These are phyloP conservation scores for Ophthalmotilapia sp. DNA, from an alignment of 2,113 vertebrate genomes.

Conservation along the genomic window DNA sequence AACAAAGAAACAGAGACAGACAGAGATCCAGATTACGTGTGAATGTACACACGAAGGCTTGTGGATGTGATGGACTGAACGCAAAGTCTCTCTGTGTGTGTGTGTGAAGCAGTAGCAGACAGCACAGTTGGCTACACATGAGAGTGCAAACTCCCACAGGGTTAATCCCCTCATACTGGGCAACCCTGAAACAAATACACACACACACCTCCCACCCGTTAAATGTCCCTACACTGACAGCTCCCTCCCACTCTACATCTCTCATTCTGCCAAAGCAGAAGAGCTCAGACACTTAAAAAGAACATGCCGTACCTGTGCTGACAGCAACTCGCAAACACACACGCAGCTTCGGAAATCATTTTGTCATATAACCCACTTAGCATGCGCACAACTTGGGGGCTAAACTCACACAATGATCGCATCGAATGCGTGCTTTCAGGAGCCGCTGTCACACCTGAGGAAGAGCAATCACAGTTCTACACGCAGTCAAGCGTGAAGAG, in stretches of 20 bases:
- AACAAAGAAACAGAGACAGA: not conserved
- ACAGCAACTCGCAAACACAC: constrained; percentile 16
- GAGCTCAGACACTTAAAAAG: constrained; percentile 21
- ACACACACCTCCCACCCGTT: constrained; percentile 13
- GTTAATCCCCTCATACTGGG: constrained; percentile 34
- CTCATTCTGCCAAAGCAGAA: constrained; percentile 5
- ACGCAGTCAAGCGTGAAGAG: not conserved
- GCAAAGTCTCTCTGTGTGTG: not conserved
- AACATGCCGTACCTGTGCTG: constrained; percentile 46
- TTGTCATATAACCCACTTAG: not conserved
- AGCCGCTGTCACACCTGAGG: constrained; percentile 2
- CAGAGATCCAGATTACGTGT: not conserved
- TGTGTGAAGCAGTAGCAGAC: not conserved
- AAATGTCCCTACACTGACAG: constrained; percentile 41
- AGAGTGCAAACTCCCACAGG: constrained; percentile 37
- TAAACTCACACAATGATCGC: not conserved
- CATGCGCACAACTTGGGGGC: not conserved
- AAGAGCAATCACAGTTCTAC: not conserved
- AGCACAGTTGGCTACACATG: constrained; percentile 44
- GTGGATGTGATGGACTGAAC: not conserved
- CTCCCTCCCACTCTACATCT: constrained; percentile 30
- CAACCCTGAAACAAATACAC: constrained; percentile 7
- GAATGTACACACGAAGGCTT: not conserved
- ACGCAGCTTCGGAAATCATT: not conserved
- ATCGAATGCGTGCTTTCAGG: not conserved